Evolutionary conservation across 2,888 invertebrate genomes (phyloP).

Genomic region (Scaptomyza caliginosa): DNA sequence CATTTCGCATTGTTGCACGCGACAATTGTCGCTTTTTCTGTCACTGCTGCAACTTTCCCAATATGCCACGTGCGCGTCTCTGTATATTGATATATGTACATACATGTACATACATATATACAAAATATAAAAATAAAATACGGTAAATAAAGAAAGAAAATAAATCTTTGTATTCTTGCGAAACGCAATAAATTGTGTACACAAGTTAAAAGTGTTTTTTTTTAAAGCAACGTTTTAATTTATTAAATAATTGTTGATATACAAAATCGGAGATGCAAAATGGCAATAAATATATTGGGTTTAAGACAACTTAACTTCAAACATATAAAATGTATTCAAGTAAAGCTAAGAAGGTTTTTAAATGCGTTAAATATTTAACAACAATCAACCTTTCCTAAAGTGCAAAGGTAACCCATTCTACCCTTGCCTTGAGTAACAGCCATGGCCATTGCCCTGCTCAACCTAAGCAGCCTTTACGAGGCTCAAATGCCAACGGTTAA

Average conservation of each 20-base stretch:
- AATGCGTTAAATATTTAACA: too few species aligned
- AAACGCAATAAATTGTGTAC: neutral
- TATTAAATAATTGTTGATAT: too few species aligned
- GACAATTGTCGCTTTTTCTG: constrained; percentile 22
- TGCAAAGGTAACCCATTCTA: neutral
- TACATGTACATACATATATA: too few species aligned
- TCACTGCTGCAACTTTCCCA: constrained; percentile 42
- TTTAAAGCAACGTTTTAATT: too few species aligned
- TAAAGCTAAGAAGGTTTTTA: too few species aligned
- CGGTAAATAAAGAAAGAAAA: neutral
- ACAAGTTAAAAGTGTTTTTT: neutral
- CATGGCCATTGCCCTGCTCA: constrained; percentile 13
- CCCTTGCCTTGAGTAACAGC: neutral
- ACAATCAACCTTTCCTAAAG: too few species aligned
- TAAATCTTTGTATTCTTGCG: neutral
- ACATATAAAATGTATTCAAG: too few species aligned
- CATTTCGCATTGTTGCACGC: constrained; percentile 73
- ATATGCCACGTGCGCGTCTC: constrained; percentile 29
- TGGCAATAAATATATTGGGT: too few species aligned
- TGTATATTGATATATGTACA: constrained; percentile 13
- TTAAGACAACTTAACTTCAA: too few species aligned
- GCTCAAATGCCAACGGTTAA: constrained; percentile 1
- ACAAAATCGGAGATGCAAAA: too few species aligned
- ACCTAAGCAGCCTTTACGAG: neutral
- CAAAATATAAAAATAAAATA: constrained; percentile 2